phyloP scores from a whole-genome alignment of 2,113 vertebrate species.

The Pangasianodon hypophthalmus region DNA sequence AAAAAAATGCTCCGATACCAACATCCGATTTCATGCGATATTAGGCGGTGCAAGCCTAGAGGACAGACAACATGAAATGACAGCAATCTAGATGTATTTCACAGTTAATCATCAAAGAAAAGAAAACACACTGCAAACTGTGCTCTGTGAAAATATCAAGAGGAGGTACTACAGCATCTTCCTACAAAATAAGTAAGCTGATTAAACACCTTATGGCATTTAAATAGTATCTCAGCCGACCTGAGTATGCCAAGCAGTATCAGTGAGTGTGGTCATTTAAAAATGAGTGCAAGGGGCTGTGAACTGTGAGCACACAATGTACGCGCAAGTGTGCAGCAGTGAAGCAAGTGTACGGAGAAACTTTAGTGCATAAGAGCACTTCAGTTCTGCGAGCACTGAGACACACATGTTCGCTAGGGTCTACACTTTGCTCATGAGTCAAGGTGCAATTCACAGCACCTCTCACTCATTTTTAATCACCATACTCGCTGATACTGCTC shows the following conservation, averaged over 20 bases:
- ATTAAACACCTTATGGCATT: not conserved
- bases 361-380: not conserved
- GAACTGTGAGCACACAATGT: not conserved
- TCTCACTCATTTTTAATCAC: not conserved
- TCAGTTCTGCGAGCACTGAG: not conserved
- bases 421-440: not conserved
- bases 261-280: not conserved
- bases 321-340: not conserved
- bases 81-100: not conserved
- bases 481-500: not conserved
- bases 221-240: not conserved
- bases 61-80: not conserved
- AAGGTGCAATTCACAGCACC: not conserved
- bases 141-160: not conserved
- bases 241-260: not conserved
- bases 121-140: not conserved
- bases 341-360: not conserved
- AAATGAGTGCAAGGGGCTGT: not conserved
- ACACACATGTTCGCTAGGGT: not conserved
- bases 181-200: not conserved
- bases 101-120: not conserved
- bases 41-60: not conserved
- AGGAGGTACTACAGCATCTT: not conserved
- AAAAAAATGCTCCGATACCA: not conserved
- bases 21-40: not conserved